These are phyloP conservation scores for Eurois occulta DNA, from an alignment of 2,888 invertebrate genomes.

Conservation along the genomic window DNA sequence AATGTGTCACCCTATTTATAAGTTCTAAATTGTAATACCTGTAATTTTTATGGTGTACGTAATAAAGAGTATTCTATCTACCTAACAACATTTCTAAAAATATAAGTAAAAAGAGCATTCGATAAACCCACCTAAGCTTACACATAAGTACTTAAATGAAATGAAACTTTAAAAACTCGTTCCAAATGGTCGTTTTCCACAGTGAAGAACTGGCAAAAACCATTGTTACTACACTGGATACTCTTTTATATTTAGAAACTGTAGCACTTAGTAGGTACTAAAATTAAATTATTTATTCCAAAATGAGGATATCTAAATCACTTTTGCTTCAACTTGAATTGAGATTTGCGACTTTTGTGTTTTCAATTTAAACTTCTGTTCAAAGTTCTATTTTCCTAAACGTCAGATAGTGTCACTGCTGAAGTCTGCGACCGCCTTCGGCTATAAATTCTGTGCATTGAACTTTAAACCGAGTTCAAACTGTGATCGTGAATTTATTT, in stretches of 20 bases:
- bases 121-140: background rate
- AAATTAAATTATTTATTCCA: background rate
- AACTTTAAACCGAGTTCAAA: conserved; percentile 16
- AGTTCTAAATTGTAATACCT: no score
- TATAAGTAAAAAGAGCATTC: background rate
- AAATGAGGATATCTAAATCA: background rate
- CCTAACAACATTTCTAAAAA: no score
- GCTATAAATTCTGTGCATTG: conserved; percentile 9
- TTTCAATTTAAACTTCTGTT: conserved; percentile 26
- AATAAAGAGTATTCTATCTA: background rate
- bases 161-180: background rate
- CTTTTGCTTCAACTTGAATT: background rate
- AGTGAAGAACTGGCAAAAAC: background rate
- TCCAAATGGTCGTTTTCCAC: background rate
- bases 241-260: no score
- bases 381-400: conserved; percentile 1
- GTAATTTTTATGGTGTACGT: no score
- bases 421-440: conserved; percentile 18
- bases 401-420: conserved; percentile 5
- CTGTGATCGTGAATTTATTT: background rate
- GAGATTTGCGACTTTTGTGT: background rate
- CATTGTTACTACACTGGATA: no score
- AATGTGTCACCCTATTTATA: no score
- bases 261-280: no score
- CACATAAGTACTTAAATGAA: no score